Evolutionary conservation across 2,113 vertebrate genomes (phyloP).

Genomic region (Trichechus manatus): DNA sequence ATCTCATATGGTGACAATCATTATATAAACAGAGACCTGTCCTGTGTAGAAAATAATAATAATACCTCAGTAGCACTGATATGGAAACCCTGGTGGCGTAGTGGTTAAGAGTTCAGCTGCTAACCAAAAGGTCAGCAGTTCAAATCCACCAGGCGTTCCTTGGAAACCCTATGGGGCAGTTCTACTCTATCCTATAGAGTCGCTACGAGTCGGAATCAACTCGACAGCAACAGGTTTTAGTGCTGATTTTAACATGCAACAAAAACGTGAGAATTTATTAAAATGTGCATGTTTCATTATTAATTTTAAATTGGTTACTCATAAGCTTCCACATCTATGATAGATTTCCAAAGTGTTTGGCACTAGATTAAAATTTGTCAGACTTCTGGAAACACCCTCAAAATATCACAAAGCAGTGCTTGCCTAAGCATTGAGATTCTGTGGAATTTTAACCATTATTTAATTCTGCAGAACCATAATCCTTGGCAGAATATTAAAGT

Average conservation of each 20-base stretch:
- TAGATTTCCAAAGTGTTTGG: background rate
- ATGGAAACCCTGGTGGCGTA: too few species aligned
- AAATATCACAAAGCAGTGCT: slow-evolving; percentile 31
- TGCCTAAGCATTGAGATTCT: slow-evolving; percentile 22
- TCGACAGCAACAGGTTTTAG: too few species aligned
- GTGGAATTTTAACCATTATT: slow-evolving; percentile 15
- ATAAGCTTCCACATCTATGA: slow-evolving; percentile 28
- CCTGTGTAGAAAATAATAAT: background rate
- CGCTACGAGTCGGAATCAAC: too few species aligned
- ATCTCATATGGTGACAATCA: background rate
- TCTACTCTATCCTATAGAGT: too few species aligned
- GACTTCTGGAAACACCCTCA: slow-evolving; percentile 16
- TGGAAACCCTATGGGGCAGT: too few species aligned
- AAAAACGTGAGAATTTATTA: slow-evolving; percentile 1
- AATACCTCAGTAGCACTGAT: background rate
- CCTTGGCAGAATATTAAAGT: slow-evolving; percentile 30
- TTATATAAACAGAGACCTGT: background rate
- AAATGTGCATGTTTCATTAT: background rate
- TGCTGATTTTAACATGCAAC: background rate
- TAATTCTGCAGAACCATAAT: background rate
- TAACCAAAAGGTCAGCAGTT: too few species aligned
- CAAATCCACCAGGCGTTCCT: too few species aligned
- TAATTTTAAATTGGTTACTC: slow-evolving; percentile 15
- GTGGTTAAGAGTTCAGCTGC: too few species aligned
- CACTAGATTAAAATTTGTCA: slow-evolving; percentile 43